Conservation (phyloP, 2,113 vertebrate genomes). For the Oreamnos americanus region DNA sequence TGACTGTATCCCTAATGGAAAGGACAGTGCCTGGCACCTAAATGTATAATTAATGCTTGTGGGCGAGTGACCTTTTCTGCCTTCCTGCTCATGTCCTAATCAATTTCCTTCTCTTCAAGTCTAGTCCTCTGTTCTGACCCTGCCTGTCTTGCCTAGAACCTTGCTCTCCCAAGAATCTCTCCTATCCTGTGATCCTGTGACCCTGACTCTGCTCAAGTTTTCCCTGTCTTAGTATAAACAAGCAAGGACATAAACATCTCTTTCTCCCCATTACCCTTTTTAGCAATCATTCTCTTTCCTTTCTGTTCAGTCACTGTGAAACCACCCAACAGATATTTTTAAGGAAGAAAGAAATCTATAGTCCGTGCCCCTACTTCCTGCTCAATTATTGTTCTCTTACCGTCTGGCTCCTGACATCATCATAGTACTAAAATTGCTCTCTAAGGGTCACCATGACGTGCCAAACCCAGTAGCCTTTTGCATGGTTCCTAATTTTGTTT, state of each 20-base stretch:
- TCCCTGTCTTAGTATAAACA: background rate
- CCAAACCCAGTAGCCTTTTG: background rate
- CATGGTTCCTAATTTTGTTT: background rate
- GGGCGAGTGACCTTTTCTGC: background rate
- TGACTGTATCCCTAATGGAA: background rate
- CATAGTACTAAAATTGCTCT: conserved; percentile 24
- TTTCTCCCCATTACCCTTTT: background rate
- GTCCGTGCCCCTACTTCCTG: background rate
- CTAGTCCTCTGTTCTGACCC: background rate
- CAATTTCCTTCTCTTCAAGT: background rate
- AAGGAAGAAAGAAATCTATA: conserved; percentile 23
- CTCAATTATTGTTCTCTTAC: background rate
- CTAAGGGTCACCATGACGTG: background rate
- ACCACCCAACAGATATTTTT: background rate
- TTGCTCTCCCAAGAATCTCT: background rate
- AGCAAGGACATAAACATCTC: background rate
- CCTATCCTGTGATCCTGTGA: background rate
- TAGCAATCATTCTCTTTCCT: background rate
- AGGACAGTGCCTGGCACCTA: background rate
- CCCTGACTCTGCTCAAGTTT: background rate
- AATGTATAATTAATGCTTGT: background rate
- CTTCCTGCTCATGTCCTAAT: background rate
- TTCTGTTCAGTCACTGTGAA: background rate
- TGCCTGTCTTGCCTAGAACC: background rate
- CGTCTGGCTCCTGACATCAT: background rate